These are phyloP conservation scores for Aphelenchoides fujianensis DNA, from an alignment of 1,140 invertebrate species.

Conservation along the genomic window DNA sequence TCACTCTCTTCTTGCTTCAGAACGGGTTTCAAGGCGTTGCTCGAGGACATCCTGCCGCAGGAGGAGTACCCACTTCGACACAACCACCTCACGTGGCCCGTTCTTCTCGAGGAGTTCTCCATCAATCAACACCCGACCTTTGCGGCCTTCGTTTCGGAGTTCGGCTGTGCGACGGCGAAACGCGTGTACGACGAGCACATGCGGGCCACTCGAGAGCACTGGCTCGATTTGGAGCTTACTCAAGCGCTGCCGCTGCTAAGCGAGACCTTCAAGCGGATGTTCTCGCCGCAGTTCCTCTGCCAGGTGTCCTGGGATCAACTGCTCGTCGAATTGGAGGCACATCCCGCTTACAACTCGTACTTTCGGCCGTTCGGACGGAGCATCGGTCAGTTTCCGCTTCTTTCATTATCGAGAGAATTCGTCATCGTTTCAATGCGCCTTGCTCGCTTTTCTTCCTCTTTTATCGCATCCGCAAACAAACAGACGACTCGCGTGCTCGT, in stretches of 20 bases:
- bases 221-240: conserved; percentile 42
- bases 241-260: conserved; percentile 24
- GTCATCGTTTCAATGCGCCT: too few relatives aligned
- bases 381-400: too few relatives aligned
- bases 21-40: conserved; percentile 23
- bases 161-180: conserved; percentile 35
- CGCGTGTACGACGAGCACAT: conserved; percentile 42
- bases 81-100: conserved; percentile 29
- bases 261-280: conserved; percentile 28
- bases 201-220: conserved; percentile 36
- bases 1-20: conserved; percentile 29
- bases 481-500: too few relatives aligned
- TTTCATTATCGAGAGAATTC: too few relatives aligned
- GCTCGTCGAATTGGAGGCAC: conserved; percentile 24
- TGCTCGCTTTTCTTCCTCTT: too few relatives aligned
- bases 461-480: too few relatives aligned
- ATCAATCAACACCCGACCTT: conserved; percentile 30
- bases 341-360: conserved; percentile 33
- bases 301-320: conserved; percentile 32
- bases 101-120: conserved; percentile 28
- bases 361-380: conserved; percentile 38
- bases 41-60: conserved; percentile 32
- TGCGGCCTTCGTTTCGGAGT: conserved; percentile 35
- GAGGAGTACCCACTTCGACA: conserved; percentile 41
- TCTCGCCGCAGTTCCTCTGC: conserved; percentile 21